Conservation (phyloP, 1,140 invertebrate species). For the Maconellicoccus hirsutus region DNA sequence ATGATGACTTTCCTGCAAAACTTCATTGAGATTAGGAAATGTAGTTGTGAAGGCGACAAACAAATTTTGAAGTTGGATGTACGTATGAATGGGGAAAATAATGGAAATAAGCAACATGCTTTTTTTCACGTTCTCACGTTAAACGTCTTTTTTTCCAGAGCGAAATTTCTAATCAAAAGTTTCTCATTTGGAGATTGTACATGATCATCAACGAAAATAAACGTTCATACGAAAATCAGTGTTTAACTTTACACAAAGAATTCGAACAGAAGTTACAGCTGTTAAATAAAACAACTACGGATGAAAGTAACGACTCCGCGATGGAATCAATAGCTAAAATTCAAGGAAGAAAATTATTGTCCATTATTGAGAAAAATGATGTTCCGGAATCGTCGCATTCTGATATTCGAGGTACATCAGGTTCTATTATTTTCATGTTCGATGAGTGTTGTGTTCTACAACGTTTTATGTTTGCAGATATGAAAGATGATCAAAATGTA, state of each 20-base stretch:
- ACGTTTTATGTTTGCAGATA: neutral
- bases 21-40: neutral
- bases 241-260: neutral
- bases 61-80: neutral
- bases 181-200: slow-evolving; percentile 8
- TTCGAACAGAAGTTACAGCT: slow-evolving; percentile 12
- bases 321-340: neutral
- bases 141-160: neutral
- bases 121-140: neutral
- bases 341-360: neutral
- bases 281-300: neutral
- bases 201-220: slow-evolving; percentile 14
- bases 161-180: slow-evolving; percentile 14
- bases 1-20: neutral
- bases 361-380: neutral
- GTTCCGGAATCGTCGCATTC: neutral
- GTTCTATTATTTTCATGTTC: neutral
- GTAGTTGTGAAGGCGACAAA: neutral
- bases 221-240: neutral
- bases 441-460: neutral
- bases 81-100: neutral
- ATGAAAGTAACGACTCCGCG: slow-evolving; percentile 11
- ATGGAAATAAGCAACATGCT: too few species aligned
- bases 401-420: neutral
- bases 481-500: neutral